A percentile compares a stretch with the other conserved stretches of the same genome.
Conservation (phyloP, 2,888 invertebrate species). For the Halictus ligatus region DNA sequence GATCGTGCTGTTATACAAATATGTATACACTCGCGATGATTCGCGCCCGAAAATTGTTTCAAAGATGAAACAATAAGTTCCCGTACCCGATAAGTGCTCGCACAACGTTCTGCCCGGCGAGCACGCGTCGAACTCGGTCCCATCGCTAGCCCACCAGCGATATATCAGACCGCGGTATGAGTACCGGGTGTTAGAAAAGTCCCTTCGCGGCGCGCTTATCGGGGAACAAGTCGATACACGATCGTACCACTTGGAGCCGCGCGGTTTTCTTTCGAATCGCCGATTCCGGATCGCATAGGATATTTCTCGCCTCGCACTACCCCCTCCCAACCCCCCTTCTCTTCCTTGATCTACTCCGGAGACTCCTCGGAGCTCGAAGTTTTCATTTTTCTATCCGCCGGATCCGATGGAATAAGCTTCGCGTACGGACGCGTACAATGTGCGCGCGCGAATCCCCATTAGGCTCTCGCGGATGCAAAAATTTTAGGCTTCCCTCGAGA, state of each 20-base stretch:
- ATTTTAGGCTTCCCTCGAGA: too few species aligned
- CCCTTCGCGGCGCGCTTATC: background rate
- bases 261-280: conserved; percentile 8
- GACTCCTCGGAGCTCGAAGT: background rate
- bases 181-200: conserved; percentile 3
- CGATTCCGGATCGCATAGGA: background rate
- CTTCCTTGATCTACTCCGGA: background rate
- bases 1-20: too few species aligned
- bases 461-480: too few species aligned
- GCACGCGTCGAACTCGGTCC: background rate
- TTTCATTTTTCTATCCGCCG: background rate
- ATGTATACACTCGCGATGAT: too few species aligned
- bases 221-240: conserved; percentile 6
- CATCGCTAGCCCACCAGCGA: background rate
- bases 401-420: too few species aligned
- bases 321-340: background rate
- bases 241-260: conserved; percentile 10
- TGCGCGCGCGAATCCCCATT: too few species aligned
- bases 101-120: background rate
- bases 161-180: conserved; percentile 12
- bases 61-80: too few species aligned
- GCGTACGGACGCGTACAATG: too few species aligned
- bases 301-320: background rate
- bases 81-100: too few species aligned
- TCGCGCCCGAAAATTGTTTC: too few species aligned